These are phyloP conservation scores for Heterocephalus glaber DNA, from an alignment of 2,113 vertebrate species.

Conservation along the genomic window DNA sequence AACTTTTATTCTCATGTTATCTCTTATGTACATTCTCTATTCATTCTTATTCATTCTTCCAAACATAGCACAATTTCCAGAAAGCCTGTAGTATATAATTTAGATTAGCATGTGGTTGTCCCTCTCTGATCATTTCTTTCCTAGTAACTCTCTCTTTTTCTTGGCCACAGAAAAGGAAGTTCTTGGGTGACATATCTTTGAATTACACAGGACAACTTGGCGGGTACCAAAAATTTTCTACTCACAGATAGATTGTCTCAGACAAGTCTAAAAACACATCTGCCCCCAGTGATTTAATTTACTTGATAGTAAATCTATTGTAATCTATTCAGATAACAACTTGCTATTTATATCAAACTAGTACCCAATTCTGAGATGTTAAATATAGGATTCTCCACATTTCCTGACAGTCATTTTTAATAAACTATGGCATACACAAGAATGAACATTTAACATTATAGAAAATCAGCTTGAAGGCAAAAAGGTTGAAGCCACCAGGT, in stretches of 20 bases:
- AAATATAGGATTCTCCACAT: slow-evolving; percentile 76
- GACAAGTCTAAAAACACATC: slow-evolving; percentile 74
- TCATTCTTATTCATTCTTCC: neutral
- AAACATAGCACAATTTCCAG: neutral
- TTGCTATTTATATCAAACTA: slow-evolving; percentile 79
- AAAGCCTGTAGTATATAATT: neutral
- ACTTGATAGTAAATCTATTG: slow-evolving; percentile 82
- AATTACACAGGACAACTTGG: slow-evolving; percentile 79
- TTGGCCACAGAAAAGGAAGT: slow-evolving; percentile 55
- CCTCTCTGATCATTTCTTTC: slow-evolving; percentile 13
- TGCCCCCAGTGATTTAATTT: slow-evolving; percentile 76
- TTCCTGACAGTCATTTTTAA: slow-evolving; percentile 75
- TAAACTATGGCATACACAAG: slow-evolving; percentile 59
- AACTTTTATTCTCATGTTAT: neutral
- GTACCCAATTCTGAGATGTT: slow-evolving; percentile 76
- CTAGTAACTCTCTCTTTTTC: slow-evolving; percentile 19
- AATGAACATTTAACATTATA: slow-evolving; percentile 75
- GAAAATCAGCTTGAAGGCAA: slow-evolving; percentile 58
- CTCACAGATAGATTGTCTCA: slow-evolving; percentile 70
- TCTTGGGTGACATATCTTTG: slow-evolving; percentile 71
- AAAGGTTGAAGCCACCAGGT: slow-evolving; percentile 70
- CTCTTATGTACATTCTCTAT: neutral
- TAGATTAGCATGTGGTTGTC: neutral
- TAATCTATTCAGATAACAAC: slow-evolving; percentile 81
- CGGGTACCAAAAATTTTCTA: slow-evolving; percentile 77